phyloP scores from a whole-genome alignment of 2,888 invertebrate species.

The Acleris laterana region DNA sequence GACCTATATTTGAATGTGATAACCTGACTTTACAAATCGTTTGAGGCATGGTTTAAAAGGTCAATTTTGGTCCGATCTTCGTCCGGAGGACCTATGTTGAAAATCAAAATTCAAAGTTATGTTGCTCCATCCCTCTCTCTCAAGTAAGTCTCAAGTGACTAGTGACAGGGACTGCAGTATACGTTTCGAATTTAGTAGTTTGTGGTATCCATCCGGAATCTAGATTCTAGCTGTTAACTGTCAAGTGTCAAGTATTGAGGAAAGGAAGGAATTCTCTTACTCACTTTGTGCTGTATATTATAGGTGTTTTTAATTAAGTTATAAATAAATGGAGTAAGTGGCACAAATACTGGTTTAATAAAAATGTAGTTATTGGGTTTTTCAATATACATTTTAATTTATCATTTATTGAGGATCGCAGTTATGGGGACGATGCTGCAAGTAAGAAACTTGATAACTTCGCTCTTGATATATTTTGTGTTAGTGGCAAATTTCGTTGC shows the following conservation, averaged over 20 bases:
- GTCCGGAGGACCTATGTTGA: not conserved
- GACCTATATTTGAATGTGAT: not conserved
- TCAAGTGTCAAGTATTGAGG: not conserved
- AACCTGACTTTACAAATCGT: not conserved
- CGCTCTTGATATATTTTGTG: slow-evolving; percentile 52
- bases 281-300: no score
- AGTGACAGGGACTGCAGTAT: no score
- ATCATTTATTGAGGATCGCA: slow-evolving; percentile 1
- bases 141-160: no score
- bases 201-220: no score
- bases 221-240: no score
- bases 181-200: no score
- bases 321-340: slow-evolving; percentile 10
- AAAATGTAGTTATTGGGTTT: slow-evolving; percentile 26
- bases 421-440: slow-evolving; percentile 45
- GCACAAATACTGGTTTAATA: not conserved
- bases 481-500: slow-evolving; percentile 86
- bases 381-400: slow-evolving; percentile 1
- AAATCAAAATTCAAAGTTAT: no score
- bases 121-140: no score
- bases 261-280: no score
- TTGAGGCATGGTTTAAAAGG: slow-evolving; percentile 17
- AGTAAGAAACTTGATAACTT: slow-evolving; percentile 37
- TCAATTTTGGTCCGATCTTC: no score
- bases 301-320: slow-evolving; percentile 20